phyloP scores from a whole-genome alignment of 2,888 invertebrate species.

The Heterodera filipjevi region DNA sequence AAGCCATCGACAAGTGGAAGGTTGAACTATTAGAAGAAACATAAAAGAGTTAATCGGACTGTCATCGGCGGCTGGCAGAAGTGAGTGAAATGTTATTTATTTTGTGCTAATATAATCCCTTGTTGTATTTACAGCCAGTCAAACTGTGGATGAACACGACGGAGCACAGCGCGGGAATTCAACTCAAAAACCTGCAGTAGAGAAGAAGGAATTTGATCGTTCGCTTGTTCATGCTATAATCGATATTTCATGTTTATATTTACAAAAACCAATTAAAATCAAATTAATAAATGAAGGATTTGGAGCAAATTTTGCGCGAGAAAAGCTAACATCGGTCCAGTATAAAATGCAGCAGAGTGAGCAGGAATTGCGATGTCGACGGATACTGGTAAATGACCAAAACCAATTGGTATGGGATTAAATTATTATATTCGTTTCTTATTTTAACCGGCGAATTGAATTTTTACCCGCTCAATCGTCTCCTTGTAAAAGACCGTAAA shows the following conservation, averaged over 20 bases:
- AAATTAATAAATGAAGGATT: neutral
- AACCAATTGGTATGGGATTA: neutral
- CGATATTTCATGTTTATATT: slow-evolving; percentile 35
- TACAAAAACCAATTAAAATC: slow-evolving; percentile 29
- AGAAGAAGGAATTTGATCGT: too few relatives aligned
- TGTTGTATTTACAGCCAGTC: too few relatives aligned
- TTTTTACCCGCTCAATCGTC: slow-evolving; percentile 94
- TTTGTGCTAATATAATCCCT: too few relatives aligned
- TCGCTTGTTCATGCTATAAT: too few relatives aligned
- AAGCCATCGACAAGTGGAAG: too few relatives aligned
- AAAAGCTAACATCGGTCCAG: slow-evolving; percentile 29
- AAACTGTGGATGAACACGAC: too few relatives aligned
- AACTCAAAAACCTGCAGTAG: too few relatives aligned
- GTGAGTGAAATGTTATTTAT: too few relatives aligned
- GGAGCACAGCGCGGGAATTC: too few relatives aligned
- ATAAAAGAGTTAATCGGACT: too few relatives aligned
- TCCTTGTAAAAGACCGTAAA: slow-evolving; percentile 72
- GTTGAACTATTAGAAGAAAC: too few relatives aligned
- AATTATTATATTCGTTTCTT: neutral
- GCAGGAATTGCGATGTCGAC: slow-evolving; percentile 43
- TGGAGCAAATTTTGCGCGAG: slow-evolving; percentile 77
- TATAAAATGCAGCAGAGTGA: slow-evolving; percentile 35
- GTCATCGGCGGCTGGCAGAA: too few relatives aligned
- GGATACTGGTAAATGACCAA: slow-evolving; percentile 57
- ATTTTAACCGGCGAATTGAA: slow-evolving; percentile 87